Percentiles rank a stretch among this genome's conserved stretches.
phyloP scores from a whole-genome alignment of 2,797 vertebrate genomes.

The Adrianichthys oophorus region DNA sequence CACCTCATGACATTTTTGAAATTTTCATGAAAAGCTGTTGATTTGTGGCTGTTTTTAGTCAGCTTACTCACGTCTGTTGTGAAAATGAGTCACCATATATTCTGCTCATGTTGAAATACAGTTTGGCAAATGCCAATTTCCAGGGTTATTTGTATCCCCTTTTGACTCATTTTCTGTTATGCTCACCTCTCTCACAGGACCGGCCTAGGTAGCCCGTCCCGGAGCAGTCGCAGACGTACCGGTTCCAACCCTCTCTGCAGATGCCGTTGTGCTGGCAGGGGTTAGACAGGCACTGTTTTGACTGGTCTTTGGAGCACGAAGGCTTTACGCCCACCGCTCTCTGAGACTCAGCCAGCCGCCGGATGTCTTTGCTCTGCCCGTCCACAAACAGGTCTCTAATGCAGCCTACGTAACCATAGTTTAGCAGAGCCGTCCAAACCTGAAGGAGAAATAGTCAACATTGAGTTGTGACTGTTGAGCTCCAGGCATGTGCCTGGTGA shows the following conservation, averaged over 20 bases:
- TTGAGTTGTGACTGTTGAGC: not conserved
- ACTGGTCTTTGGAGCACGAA: conserved; percentile 92
- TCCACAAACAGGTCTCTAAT: conserved; percentile 97
- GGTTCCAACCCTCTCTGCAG: conserved; percentile 97
- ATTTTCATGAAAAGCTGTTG: conserved; percentile 31
- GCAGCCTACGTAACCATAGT: conserved; percentile 98
- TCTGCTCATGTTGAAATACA: conserved; percentile 11
- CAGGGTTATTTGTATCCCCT: conserved; percentile 2
- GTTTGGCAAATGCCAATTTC: conserved; percentile 11
- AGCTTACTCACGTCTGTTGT: conserved; percentile 36
- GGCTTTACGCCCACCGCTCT: conserved; percentile 95
- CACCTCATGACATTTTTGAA: conserved; percentile 35
- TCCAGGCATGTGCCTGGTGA: no score
- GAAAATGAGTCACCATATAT: conserved; percentile 19
- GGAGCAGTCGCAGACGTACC: conserved; percentile 96
- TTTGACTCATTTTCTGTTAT: not conserved
- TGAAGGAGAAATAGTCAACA: conserved; percentile 26
- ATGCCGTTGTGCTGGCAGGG: conserved; percentile 95
- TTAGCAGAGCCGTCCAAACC: conserved; percentile 89
- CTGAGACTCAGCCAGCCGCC: conserved; percentile 93
- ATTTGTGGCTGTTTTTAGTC: conserved; percentile 34
- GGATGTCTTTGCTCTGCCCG: conserved; percentile 97
- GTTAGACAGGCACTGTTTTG: conserved; percentile 97
- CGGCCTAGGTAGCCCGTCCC: conserved; percentile 95
- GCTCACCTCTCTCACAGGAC: conserved; percentile 95